phyloP scores from a whole-genome alignment of 2,888 invertebrate genomes.

The Phalera bucephala region DNA sequence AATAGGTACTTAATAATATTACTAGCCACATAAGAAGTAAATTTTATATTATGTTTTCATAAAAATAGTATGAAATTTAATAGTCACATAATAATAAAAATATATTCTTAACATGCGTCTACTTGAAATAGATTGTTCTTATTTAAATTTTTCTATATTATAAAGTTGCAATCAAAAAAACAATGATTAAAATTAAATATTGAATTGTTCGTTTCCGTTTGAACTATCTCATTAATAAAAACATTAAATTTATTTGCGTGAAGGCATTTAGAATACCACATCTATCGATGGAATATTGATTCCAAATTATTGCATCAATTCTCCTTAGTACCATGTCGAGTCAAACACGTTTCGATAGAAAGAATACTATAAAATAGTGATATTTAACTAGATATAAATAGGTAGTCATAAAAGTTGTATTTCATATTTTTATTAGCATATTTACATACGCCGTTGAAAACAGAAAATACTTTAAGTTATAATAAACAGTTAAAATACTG shows the following conservation, averaged over 20 bases:
- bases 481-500: too few species aligned
- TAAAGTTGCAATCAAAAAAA: too few species aligned
- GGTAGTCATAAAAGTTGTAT: background rate
- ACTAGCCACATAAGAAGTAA: too few species aligned
- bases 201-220: background rate
- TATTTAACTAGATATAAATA: background rate
- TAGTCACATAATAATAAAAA: background rate
- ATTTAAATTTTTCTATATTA: too few species aligned
- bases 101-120: background rate
- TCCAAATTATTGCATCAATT: background rate
- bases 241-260: background rate
- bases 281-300: background rate
- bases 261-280: background rate
- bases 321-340: background rate
- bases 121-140: background rate
- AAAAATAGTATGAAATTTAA: too few species aligned
- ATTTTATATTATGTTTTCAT: too few species aligned
- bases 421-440: background rate
- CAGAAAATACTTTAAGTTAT: background rate
- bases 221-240: slow-evolving; percentile 6
- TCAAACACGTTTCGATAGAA: background rate
- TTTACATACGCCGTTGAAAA: background rate
- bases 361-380: too few species aligned
- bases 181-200: background rate
- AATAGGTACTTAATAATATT: too few species aligned